Evolutionary conservation across 2,113 vertebrate species (phyloP).

Genomic region (Alethe castanea): DNA sequence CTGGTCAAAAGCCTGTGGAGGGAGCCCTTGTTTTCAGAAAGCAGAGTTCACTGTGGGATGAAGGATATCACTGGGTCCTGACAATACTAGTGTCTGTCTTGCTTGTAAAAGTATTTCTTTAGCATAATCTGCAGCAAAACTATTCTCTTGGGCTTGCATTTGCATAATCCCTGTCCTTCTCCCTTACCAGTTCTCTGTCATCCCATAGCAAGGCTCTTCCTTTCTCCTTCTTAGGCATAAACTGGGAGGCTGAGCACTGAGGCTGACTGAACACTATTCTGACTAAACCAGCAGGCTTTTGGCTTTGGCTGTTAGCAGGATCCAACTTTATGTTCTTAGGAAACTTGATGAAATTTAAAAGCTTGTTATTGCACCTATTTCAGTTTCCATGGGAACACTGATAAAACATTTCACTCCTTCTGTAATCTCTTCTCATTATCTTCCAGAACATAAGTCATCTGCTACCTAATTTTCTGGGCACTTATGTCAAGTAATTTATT

Average conservation of each 20-base stretch:
- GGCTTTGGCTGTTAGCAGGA: background rate
- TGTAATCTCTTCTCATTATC: constrained; percentile 10
- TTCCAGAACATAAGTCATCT: background rate
- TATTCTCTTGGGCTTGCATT: background rate
- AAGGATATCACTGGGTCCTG: background rate
- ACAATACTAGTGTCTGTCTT: background rate
- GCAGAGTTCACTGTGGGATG: background rate
- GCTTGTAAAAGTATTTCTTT: background rate
- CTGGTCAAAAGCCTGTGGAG: background rate
- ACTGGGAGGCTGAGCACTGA: background rate
- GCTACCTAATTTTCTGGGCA: background rate
- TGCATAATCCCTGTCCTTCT: background rate
- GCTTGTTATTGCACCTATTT: background rate
- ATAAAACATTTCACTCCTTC: background rate
- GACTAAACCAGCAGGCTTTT: background rate
- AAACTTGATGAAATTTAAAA: background rate
- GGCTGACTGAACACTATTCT: background rate
- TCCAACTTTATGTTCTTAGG: background rate
- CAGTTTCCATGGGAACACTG: constrained; percentile 16
- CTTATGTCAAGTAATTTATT: background rate
- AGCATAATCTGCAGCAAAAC: background rate
- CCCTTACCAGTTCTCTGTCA: background rate
- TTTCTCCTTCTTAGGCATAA: background rate
- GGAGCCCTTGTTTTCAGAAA: background rate
- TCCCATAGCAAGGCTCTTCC: background rate